Percentiles rank a stretch among this genome's conserved stretches.
Conservation (phyloP, 2,113 vertebrate genomes). For the Sceloporus undulatus region DNA sequence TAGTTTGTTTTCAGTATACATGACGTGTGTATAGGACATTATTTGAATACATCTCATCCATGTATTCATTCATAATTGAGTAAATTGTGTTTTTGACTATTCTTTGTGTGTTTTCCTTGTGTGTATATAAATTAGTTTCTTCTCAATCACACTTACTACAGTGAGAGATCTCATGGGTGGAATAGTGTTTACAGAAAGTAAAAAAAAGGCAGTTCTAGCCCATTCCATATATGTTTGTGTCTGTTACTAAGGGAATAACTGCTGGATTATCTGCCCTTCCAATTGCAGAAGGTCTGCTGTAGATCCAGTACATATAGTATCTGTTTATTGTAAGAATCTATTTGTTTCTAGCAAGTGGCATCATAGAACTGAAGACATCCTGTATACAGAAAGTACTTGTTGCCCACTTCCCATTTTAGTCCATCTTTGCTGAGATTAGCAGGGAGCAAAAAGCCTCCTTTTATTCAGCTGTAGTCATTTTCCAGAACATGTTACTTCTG, state of each 20-base stretch:
- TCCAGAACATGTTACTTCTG: neutral
- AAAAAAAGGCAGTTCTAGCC: too few species aligned
- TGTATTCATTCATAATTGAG: constrained; percentile 31
- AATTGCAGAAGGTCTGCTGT: neutral
- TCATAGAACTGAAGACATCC: neutral
- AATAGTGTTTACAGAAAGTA: neutral
- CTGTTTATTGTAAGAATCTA: neutral
- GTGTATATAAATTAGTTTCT: neutral
- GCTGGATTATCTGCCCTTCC: neutral
- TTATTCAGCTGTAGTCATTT: neutral
- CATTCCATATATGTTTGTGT: neutral
- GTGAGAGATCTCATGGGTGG: neutral
- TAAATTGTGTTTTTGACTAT: constrained; percentile 7
- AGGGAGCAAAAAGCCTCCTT: neutral
- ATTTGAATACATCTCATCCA: constrained; percentile 26
- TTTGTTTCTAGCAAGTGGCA: neutral
- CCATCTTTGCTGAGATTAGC: neutral
- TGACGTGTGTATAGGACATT: constrained; percentile 9
- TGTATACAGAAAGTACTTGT: neutral
- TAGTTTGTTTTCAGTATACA: constrained; percentile 29
- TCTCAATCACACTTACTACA: neutral
- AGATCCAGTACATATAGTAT: neutral
- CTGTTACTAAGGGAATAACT: neutral
- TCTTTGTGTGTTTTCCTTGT: neutral
- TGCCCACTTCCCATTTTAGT: neutral